Evolutionary conservation across 2,113 vertebrate genomes (phyloP), one percentile per base, ranked within the genome.

Genomic region (Thalassarche chlororhynchos): DNA sequence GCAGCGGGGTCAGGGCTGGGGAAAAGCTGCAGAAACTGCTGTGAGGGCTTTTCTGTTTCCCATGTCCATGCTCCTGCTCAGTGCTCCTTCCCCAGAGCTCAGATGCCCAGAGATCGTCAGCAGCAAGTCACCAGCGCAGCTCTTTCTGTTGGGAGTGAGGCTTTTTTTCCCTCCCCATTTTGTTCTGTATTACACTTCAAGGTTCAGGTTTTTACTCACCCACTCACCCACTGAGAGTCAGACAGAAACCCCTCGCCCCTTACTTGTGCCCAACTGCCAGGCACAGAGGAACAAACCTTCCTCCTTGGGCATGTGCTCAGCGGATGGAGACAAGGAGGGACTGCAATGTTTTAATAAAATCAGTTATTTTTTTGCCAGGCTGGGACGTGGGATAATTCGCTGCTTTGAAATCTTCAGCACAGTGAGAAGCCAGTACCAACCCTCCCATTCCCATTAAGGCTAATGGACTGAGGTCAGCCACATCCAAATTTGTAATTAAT

Each of bases 401-500:
- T 79, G 24, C 89, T 91, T 87, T 92, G 92, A 93, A 97, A 89
- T 14, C n/a, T 47, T 83, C 62, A 46, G 78, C 74, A 36, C n/a
- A 36, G 42, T 54, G 57, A 36, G 76, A 54, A 84, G 49, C 44
- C 29, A 26, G 58, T 34, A 69, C 62, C 52, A 65, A 54, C 57
- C 17, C 54, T 89, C 42, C 68, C 0, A 0, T 79, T 76, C 75
- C 90, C 82, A 86, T 21, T 29, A 42, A 42, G 47, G 55, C 38
- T 87, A 61, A 68, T 34, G 88, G 87, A 4, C 88, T 76, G 93
- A 90, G 95, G 58, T 86, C 88, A 94, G 78, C 93, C 82, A n/a
- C 78, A 86, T 64, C 64, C 85, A 90, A 29, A 80, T 64, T 25
- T 15, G 28, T 21, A 17, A 44, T 19, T 47, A 40, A 18, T n/a